Evolutionary conservation across 2,113 vertebrate genomes (phyloP).

Genomic region (Parus major): DNA sequence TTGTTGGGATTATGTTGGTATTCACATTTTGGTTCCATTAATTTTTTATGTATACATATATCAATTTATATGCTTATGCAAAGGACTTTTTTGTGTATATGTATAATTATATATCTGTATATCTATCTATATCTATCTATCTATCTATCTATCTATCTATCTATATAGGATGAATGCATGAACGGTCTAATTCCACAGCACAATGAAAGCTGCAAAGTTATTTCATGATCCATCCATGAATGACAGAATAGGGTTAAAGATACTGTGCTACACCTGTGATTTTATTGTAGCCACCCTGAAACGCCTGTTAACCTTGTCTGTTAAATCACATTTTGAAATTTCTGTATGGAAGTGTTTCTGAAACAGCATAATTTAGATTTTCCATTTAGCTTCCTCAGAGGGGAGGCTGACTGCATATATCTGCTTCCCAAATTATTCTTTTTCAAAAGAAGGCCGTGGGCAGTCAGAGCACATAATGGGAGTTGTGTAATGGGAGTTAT

Average conservation of each 20-base stretch:
- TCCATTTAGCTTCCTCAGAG: background rate
- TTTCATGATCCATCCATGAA: background rate
- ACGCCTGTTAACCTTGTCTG: background rate
- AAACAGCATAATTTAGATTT: constrained; percentile 8
- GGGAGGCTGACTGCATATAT: background rate
- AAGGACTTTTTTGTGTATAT: background rate
- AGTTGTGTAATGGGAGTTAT: background rate
- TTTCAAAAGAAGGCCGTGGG: background rate
- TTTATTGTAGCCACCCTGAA: background rate
- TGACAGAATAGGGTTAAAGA: background rate
- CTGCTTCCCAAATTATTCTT: constrained; percentile 25
- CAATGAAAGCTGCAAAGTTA: background rate
- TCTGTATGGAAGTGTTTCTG: background rate
- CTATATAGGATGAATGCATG: background rate
- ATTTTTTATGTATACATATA: background rate
- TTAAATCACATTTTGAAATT: background rate
- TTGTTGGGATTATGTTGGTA: background rate
- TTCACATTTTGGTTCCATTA: background rate
- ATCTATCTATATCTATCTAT: no score
- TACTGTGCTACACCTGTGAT: background rate
- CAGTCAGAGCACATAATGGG: background rate
- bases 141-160: no score
- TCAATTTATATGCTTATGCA: background rate
- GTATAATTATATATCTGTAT: no score
- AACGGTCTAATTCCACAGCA: background rate